Percentiles rank a stretch among this genome's conserved stretches.
Evolutionary conservation across 2,797 vertebrate genomes (phyloP).

Genomic region (Sandelia bainsii): DNA sequence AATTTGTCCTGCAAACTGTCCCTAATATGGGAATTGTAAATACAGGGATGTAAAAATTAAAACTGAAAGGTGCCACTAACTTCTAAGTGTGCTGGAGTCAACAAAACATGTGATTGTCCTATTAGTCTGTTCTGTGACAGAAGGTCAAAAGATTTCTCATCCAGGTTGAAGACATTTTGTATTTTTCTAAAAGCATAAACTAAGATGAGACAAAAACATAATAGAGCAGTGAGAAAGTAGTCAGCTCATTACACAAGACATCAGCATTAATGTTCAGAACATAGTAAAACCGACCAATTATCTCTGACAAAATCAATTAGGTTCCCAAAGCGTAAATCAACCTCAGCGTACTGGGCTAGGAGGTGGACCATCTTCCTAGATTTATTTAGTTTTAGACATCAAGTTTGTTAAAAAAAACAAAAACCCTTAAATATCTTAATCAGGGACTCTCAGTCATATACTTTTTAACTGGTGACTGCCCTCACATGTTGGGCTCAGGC

Average conservation of each 20-base stretch:
- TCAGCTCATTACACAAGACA: background rate
- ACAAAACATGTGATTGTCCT: too few relatives aligned
- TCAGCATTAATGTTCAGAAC: background rate
- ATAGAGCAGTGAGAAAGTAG: background rate
- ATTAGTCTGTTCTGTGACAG: too few relatives aligned
- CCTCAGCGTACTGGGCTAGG: background rate
- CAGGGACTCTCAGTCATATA: background rate
- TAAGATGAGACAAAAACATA: background rate
- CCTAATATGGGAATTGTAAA: background rate
- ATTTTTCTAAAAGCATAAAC: background rate
- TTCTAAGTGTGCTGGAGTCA: background rate
- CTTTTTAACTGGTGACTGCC: conserved; percentile 16
- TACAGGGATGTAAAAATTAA: background rate
- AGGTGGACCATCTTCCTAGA: background rate
- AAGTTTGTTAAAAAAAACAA: background rate
- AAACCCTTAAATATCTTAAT: conserved; percentile 13
- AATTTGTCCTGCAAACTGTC: too few relatives aligned
- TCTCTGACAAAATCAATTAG: too few relatives aligned
- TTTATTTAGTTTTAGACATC: background rate
- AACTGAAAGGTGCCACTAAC: background rate
- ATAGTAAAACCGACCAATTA: background rate
- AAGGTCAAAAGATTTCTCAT: too few relatives aligned
- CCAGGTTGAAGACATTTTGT: too few relatives aligned
- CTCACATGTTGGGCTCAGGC: background rate
- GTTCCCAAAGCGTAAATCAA: too few relatives aligned